A percentile compares a stretch with the other conserved stretches of the same genome.
Evolutionary conservation across 2,113 vertebrate genomes (phyloP).

Genomic region (Choloepus hoffmanni): DNA sequence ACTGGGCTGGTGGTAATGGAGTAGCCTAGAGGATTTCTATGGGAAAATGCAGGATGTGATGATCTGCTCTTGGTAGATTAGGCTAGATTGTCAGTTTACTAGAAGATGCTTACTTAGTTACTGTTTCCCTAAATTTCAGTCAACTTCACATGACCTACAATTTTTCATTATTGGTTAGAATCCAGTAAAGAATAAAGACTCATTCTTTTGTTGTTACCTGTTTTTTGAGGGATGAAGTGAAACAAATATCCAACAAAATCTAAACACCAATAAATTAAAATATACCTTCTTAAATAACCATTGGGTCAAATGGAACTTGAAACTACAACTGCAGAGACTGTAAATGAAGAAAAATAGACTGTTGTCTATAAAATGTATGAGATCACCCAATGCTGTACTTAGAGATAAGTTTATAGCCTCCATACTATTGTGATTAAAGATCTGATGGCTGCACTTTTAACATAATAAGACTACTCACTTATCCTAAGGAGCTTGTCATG

Average conservation of each 20-base stretch:
- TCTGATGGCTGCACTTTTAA: not conserved
- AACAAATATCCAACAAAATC: not conserved
- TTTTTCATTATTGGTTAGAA: constrained; percentile 25
- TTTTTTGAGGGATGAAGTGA: constrained; percentile 9
- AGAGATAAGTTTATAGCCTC: not conserved
- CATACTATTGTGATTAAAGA: not conserved
- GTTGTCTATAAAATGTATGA: not conserved
- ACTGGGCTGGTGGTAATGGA: not conserved
- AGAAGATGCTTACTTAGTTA: not conserved
- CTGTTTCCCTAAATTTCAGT: not conserved
- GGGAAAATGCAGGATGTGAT: not conserved
- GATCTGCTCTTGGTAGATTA: not conserved
- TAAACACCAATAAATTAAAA: not conserved
- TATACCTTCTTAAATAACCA: not conserved
- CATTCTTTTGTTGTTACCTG: not conserved
- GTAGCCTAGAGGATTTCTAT: not conserved
- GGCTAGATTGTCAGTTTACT: not conserved
- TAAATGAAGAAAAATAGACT: not conserved
- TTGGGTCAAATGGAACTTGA: not conserved
- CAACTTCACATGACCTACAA: not conserved
- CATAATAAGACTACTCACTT: not conserved
- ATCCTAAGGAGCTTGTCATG: not conserved
- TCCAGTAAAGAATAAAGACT: not conserved
- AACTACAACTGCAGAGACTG: not conserved
- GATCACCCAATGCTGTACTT: constrained; percentile 3